Conservation (phyloP, 1,140 invertebrate species). For the Camponotus vicinus region DNA sequence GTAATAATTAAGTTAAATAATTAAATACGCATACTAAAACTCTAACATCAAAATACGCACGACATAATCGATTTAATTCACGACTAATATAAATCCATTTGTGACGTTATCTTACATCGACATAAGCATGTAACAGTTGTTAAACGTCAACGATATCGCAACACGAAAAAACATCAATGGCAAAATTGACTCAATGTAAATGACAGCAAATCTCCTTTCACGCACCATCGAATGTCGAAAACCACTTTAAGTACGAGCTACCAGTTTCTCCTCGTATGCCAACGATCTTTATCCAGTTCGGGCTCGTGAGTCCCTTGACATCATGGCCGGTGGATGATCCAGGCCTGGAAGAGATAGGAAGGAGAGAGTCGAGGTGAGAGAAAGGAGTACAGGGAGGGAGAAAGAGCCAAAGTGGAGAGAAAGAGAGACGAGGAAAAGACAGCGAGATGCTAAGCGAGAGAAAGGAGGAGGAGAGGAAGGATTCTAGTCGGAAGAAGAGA, state of each 20-base stretch:
- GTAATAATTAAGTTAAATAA: constrained; percentile 11
- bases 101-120: background rate
- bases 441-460: constrained; percentile 2
- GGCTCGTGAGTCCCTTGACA: constrained; percentile 51
- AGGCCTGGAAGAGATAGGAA: constrained; percentile 54
- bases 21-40: constrained; percentile 32
- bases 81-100: background rate
- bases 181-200: constrained; percentile 12
- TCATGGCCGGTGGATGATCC: constrained; percentile 46
- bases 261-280: constrained; percentile 54
- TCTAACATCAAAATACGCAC: constrained; percentile 32
- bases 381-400: constrained; percentile 56
- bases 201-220: constrained; percentile 30
- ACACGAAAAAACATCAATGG: constrained; percentile 15
- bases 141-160: constrained; percentile 31
- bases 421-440: constrained; percentile 28
- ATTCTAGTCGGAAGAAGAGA: constrained; percentile 69
- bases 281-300: constrained; percentile 38
- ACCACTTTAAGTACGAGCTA: constrained; percentile 43
- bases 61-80: constrained; percentile 28
- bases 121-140: background rate
- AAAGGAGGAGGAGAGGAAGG: constrained; percentile 30
- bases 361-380: constrained; percentile 58
- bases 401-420: constrained; percentile 30
- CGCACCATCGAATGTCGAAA: constrained; percentile 28